Evolutionary conservation across 2,113 vertebrate genomes (phyloP).

Genomic region (Festucalex cinctus): DNA sequence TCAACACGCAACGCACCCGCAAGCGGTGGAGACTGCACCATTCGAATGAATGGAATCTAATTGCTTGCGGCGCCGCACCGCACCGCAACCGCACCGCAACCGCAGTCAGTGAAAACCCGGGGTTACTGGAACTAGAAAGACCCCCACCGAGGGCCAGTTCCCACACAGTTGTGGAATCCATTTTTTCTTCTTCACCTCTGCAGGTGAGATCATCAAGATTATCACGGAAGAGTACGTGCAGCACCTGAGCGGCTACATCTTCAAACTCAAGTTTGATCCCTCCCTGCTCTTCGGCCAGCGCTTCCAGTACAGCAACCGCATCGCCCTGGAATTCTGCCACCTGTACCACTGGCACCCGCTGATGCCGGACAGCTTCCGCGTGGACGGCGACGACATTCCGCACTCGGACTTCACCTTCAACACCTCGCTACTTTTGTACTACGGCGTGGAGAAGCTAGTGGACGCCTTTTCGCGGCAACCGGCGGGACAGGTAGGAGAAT

Average conservation of each 20-base stretch:
- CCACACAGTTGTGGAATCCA: neutral
- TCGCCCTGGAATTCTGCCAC: slow-evolving; percentile 90
- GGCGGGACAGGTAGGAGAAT: slow-evolving; percentile 82
- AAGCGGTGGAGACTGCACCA: too few relatives aligned
- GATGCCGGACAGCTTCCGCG: slow-evolving; percentile 87
- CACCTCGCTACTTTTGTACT: slow-evolving; percentile 80
- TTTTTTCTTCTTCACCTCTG: neutral
- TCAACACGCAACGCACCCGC: too few relatives aligned
- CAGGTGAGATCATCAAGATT: slow-evolving; percentile 93
- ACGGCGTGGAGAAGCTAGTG: slow-evolving; percentile 84
- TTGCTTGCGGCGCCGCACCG: too few relatives aligned
- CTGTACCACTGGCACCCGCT: slow-evolving; percentile 97
- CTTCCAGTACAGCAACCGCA: slow-evolving; percentile 94
- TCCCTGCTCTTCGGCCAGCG: slow-evolving; percentile 78
- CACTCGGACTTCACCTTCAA: slow-evolving; percentile 91
- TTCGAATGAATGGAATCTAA: too few relatives aligned
- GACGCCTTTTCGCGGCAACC: slow-evolving; percentile 84
- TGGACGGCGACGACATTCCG: slow-evolving; percentile 75
- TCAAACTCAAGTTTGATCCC: slow-evolving; percentile 89
- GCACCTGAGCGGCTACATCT: slow-evolving; percentile 90
- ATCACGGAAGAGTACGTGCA: slow-evolving; percentile 97
- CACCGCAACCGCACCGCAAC: too few relatives aligned
- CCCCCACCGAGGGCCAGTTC: too few relatives aligned
- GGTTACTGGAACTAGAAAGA: neutral
- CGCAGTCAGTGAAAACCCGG: too few relatives aligned